Base-by-base conservation (phyloP, 1,140 invertebrate species). In the Drosophila sturtevanti region DNA sequence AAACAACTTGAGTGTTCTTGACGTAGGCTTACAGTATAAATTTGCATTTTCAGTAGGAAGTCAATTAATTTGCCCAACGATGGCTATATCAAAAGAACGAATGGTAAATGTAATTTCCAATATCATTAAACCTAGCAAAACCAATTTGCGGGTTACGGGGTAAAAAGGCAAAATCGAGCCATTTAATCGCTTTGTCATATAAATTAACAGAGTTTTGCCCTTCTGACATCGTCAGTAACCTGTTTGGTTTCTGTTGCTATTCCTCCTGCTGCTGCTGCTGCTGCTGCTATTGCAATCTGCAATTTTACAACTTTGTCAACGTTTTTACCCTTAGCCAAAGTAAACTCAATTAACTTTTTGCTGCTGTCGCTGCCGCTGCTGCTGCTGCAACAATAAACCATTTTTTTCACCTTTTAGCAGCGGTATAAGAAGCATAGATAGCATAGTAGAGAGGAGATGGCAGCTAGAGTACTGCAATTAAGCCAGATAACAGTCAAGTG, bases 261-360 rank as follows among this genome's bases (percentile, higher is more conserved):
- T n/a, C n/a, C n/a, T n/a, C n/a, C n/a, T n/a, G 35, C 3, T 41
- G 54, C 24, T 37, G 56, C 52, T 16, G 41, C 27, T 52, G 61
- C 61, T 34, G 48, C 21, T 24, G 44, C 58, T 63, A 68, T 62
- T 14, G 56, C 64, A 48, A 62, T 41, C 77, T 68, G 68, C 72
- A 79, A 77, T 79, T 89, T 79, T 76, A 72, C 69, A 87, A 87
- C 84, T 89, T 87, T 89, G 79, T 89, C 79, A 87, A 87, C 84
- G 79, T 87, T 87, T 87, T 82, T 87, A 70, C 75, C 61, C 63
- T 61, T 63, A 70, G 84, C 72, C 62, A 87, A 89, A 84, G 79
- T 84, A 87, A 87, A 87, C 84, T 87, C 72, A 87, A 87, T 87
- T 87, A 87, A 87, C 84, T 89, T 89, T 89, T 89, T 89, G 69